Evolutionary conservation across 2,113 vertebrate genomes (phyloP), one percentile per base, ranked within the genome.

Genomic region (Rhinopomastus cyanomelas): DNA sequence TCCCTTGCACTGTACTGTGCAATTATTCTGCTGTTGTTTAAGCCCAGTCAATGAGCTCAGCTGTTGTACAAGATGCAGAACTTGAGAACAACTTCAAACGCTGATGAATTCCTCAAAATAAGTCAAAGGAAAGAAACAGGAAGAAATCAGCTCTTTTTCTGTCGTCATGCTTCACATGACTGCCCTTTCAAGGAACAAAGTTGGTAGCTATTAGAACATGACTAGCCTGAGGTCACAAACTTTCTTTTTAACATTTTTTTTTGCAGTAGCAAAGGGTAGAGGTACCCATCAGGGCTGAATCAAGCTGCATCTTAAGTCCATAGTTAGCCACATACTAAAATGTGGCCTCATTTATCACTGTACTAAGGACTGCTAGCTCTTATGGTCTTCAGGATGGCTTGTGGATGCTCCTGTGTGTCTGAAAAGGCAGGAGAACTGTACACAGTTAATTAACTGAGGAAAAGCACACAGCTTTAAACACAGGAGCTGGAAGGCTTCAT

Each of bases 1-100:
- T 65, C 74, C 66, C 46, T 88, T 75, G 61, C 77, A 52, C 69
- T 49, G 37, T 8, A 19, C 14, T n/a, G 61, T 8, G 5, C 42
- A 73, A 88, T 90, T 81, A 86, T 62, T 84, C 69, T 68, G 36
- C 17, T 55, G 73, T 90, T 81, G 73, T 67, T 91, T 68, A 94
- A 90, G 71, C 23, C 53, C 14, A 17, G 27, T 15, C 64, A 91
- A 60, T 0, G 4, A 86, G 49, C 44, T 75, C 72, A 76, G 83
- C 27, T 81, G 21, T 21, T 56, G 16, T 34, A 53, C 37, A 77
- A 77, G n/a, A 27, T 72, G 74, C 17, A 84, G 55, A 90, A 84
- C 74, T 86, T 88, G 32, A 83, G 32, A 18, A 84, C 84, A 81
- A 84, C 16, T 81, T 65, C 16, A 88, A 87, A 73, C 23, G 14